These are phyloP conservation scores for Deilephila elpenor DNA, from an alignment of 2,888 invertebrate species.

Conservation along the genomic window DNA sequence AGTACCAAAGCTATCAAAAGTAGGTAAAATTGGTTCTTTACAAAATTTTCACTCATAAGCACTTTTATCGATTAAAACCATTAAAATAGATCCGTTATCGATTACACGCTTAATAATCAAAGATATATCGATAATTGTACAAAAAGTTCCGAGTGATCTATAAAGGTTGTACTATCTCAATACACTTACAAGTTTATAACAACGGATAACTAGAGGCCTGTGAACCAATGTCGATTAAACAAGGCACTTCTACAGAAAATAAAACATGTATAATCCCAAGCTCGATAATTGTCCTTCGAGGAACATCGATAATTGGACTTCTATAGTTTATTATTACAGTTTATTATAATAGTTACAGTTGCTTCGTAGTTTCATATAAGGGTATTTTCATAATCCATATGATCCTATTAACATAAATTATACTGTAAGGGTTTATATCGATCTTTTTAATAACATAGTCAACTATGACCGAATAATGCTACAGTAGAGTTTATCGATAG, in stretches of 20 bases:
- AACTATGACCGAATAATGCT: background rate
- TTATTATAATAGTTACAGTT: background rate
- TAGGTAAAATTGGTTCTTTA: slow-evolving; percentile 17
- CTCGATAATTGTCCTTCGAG: background rate
- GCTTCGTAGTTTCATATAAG: background rate
- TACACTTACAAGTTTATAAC: slow-evolving; percentile 18
- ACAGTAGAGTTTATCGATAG: background rate
- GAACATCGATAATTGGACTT: background rate
- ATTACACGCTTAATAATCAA: background rate
- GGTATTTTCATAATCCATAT: background rate
- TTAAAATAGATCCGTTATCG: background rate
- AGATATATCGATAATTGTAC: slow-evolving; percentile 43
- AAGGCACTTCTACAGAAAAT: background rate
- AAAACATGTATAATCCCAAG: background rate
- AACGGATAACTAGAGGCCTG: background rate
- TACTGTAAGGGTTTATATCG: background rate
- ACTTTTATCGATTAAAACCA: background rate
- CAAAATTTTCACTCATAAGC: background rate
- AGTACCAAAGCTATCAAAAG: background rate
- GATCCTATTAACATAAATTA: background rate
- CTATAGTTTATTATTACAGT: background rate
- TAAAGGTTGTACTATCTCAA: slow-evolving; percentile 44
- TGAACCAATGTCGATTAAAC: background rate
- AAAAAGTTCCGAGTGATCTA: slow-evolving; percentile 38
- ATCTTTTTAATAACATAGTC: background rate